Evolutionary conservation across 2,797 vertebrate genomes (phyloP).

Genomic region (Masticophis lateralis): DNA sequence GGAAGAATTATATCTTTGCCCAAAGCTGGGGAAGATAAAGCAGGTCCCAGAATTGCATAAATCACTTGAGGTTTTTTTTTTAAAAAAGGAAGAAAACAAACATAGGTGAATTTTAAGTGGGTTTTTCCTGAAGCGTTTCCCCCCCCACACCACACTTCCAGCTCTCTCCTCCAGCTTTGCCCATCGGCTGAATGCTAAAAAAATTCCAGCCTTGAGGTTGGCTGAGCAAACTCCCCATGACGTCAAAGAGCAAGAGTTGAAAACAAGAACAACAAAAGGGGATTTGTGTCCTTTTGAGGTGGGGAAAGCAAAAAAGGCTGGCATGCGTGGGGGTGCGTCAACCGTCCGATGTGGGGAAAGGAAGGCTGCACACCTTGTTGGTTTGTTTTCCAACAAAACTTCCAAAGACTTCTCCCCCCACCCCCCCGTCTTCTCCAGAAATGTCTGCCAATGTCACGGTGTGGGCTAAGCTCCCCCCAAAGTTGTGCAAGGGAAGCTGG

Average conservation of each 20-base stretch:
- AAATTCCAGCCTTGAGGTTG: neutral
- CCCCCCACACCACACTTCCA: neutral
- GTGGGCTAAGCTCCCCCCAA: neutral
- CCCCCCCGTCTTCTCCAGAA: neutral
- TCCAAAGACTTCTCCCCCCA: neutral
- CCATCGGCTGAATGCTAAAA: neutral
- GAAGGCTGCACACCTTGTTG: too few relatives aligned
- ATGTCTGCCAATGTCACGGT: neutral
- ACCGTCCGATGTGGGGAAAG: neutral
- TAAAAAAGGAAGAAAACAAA: neutral
- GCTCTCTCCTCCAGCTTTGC: neutral
- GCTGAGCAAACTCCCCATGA: neutral
- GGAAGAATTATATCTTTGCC: neutral
- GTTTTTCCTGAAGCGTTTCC: neutral
- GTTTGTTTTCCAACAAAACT: neutral
- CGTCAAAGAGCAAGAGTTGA: neutral
- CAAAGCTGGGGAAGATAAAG: neutral
- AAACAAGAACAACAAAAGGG: too few relatives aligned
- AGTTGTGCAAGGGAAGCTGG: neutral
- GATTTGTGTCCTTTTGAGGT: neutral
- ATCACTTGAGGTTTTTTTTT: neutral
- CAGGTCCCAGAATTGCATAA: neutral
- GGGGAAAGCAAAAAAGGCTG: neutral
- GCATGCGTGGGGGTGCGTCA: neutral
- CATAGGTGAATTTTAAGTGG: neutral